A percentile compares a stretch with the other conserved stretches of the same genome.
These are phyloP conservation scores for Kryptolebias marmoratus DNA, from an alignment of 2,113 vertebrate species.

Conservation along the genomic window DNA sequence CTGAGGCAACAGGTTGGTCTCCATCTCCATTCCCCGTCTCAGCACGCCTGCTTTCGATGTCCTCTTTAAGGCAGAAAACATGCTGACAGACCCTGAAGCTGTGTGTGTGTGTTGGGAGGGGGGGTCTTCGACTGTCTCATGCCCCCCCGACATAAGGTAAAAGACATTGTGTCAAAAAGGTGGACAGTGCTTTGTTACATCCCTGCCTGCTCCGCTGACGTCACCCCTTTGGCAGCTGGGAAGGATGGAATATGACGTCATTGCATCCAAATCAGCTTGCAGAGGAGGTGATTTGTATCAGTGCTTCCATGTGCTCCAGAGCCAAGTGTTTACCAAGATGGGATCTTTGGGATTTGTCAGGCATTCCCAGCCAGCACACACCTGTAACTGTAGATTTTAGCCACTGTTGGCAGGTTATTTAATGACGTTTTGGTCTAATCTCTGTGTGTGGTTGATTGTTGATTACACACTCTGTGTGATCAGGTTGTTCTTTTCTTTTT, in stretches of 20 bases:
- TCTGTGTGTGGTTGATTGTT: conserved; percentile 60
- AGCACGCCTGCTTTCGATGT: conserved; percentile 15
- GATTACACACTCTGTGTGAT: conserved; percentile 40
- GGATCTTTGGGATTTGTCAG: conserved; percentile 18
- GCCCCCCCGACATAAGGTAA: background rate
- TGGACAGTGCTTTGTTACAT: conserved; percentile 51
- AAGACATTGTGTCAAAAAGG: conserved; percentile 14
- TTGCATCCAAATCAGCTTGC: conserved; percentile 67
- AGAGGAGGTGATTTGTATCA: conserved; percentile 45
- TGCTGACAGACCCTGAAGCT: conserved; percentile 13
- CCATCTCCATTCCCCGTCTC: conserved; percentile 29
- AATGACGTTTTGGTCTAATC: conserved; percentile 43
- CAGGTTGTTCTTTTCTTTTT: conserved; percentile 17
- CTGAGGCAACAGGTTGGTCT: conserved; percentile 75
- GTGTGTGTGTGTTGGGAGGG: too few relatives aligned
- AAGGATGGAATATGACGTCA: conserved; percentile 74
- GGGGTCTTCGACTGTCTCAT: background rate
- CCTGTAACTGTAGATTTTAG: conserved; percentile 34
- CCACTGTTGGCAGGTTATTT: conserved; percentile 32
- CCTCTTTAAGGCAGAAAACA: conserved; percentile 15
- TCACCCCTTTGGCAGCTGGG: conserved; percentile 66
- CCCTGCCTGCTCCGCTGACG: conserved; percentile 56
- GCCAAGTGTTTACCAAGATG: conserved; percentile 41
- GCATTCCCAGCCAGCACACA: conserved; percentile 11
- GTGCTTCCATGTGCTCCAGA: conserved; percentile 42